Percentiles rank a stretch among this genome's conserved stretches.
These are phyloP conservation scores for Lithobates pipiens DNA, from an alignment of 2,797 vertebrate genomes.

Conservation along the genomic window DNA sequence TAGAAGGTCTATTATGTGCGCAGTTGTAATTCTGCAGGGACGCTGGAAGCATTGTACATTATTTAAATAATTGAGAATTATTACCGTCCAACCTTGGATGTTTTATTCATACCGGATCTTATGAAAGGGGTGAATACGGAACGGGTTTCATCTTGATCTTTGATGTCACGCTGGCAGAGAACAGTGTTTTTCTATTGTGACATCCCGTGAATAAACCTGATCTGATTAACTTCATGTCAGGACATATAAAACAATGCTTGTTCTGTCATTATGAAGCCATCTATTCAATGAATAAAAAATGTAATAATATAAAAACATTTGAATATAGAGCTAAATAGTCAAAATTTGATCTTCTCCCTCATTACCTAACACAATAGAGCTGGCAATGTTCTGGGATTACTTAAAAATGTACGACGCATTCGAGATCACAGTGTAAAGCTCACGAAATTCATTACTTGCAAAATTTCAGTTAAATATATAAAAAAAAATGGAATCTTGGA, in stretches of 20 bases:
- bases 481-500: background rate
- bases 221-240: slow-evolving; percentile 58
- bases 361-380: slow-evolving; percentile 38
- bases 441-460: slow-evolving; percentile 24
- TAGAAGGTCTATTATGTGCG: slow-evolving; percentile 49
- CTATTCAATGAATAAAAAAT: slow-evolving; percentile 13
- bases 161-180: slow-evolving; percentile 53
- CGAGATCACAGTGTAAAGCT: background rate
- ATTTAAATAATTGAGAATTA: slow-evolving; percentile 60
- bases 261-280: slow-evolving; percentile 40
- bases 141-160: slow-evolving; percentile 53
- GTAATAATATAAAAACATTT: background rate
- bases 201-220: slow-evolving; percentile 46
- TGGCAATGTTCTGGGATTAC: slow-evolving; percentile 39
- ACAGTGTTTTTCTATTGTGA: slow-evolving; percentile 53
- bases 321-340: slow-evolving; percentile 2
- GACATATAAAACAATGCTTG: slow-evolving; percentile 47
- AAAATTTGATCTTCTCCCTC: slow-evolving; percentile 44
- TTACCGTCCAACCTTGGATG: slow-evolving; percentile 53
- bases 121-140: slow-evolving; percentile 41
- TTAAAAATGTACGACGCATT: slow-evolving; percentile 19
- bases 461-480: slow-evolving; percentile 17
- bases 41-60: slow-evolving; percentile 53
- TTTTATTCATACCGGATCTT: slow-evolving; percentile 56
- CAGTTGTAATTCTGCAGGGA: slow-evolving; percentile 46